A percentile compares a stretch with the other conserved stretches of the same genome.
Conservation (phyloP, 2,888 invertebrate genomes). For the Drosophila colorata region DNA sequence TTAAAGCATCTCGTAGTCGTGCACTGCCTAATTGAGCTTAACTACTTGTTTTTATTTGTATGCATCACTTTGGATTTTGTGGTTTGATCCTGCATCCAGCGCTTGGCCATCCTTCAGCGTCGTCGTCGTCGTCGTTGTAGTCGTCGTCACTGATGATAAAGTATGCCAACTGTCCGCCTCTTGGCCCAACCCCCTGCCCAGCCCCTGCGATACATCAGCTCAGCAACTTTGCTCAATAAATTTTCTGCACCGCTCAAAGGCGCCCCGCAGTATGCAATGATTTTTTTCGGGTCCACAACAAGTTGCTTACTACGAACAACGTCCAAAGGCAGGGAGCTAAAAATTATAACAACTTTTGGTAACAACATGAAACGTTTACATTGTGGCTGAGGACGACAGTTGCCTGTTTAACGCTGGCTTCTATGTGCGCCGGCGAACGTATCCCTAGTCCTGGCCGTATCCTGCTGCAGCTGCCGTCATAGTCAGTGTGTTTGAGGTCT, state of each 20-base stretch:
- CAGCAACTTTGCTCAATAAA: constrained; percentile 81
- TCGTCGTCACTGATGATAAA: constrained; percentile 78
- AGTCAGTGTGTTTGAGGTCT: constrained; percentile 39
- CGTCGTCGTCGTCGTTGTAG: constrained; percentile 47
- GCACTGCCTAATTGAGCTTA: background rate
- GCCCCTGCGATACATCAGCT: constrained; percentile 72
- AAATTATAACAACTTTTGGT: constrained; percentile 80
- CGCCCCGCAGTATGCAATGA: constrained; percentile 75
- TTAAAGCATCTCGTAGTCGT: constrained; percentile 9
- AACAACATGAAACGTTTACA: constrained; percentile 80
- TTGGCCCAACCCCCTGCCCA: constrained; percentile 38
- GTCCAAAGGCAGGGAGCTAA: constrained; percentile 56
- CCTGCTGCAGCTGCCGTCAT: constrained; percentile 43
- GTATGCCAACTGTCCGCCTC: constrained; percentile 81
- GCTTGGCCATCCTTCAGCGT: constrained; percentile 66
- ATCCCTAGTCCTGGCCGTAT: constrained; percentile 21
- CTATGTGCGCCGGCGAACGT: constrained; percentile 13
- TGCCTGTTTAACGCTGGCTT: constrained; percentile 63
- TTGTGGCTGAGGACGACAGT: constrained; percentile 58
- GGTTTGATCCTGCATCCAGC: constrained; percentile 82
- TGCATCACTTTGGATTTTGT: constrained; percentile 82
- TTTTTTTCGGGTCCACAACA: constrained; percentile 60
- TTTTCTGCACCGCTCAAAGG: constrained; percentile 72
- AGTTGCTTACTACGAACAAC: constrained; percentile 59
- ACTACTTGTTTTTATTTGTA: constrained; percentile 68